Percentiles rank a stretch among this genome's conserved stretches.
These are phyloP conservation scores for Enteromius unitaeniatus DNA, from an alignment of 2,797 vertebrate genomes.

Conservation along the genomic window DNA sequence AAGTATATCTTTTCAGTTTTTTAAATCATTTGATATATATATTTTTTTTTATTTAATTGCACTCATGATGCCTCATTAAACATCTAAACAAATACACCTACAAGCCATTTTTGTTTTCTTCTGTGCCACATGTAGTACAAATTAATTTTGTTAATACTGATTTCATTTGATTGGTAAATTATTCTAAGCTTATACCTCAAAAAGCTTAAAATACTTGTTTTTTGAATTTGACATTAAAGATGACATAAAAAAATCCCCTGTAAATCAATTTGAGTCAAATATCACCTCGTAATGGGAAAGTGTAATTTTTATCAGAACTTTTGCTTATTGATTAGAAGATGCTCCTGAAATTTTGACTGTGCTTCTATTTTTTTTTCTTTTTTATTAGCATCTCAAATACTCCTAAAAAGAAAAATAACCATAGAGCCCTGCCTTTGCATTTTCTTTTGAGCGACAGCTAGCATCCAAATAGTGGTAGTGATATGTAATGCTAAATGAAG, in stretches of 20 bases:
- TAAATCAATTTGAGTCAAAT: not conserved
- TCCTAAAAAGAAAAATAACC: not conserved
- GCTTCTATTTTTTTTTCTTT: not conserved
- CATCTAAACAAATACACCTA: not conserved
- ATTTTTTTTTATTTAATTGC: not conserved
- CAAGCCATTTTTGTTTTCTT: not conserved
- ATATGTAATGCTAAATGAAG: slow-evolving; percentile 81
- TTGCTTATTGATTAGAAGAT: not conserved
- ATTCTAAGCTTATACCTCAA: not conserved
- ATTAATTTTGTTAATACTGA: not conserved
- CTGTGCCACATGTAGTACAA: not conserved
- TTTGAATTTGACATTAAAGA: not conserved
- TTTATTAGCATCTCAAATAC: not conserved
- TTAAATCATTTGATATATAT: not conserved
- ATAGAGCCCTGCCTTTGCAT: slow-evolving; percentile 29
- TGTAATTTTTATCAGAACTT: not conserved
- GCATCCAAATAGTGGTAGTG: slow-evolving; percentile 68
- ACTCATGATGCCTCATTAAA: not conserved
- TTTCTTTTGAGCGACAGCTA: slow-evolving; percentile 69
- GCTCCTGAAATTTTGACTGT: not conserved
- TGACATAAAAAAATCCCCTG: not conserved
- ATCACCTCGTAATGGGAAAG: not conserved
- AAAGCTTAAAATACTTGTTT: not conserved
- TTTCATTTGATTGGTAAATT: not conserved
- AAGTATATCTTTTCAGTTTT: not conserved